These are phyloP conservation scores for Drosophila pachea DNA, from an alignment of 1,140 invertebrate genomes.

Conservation along the genomic window DNA sequence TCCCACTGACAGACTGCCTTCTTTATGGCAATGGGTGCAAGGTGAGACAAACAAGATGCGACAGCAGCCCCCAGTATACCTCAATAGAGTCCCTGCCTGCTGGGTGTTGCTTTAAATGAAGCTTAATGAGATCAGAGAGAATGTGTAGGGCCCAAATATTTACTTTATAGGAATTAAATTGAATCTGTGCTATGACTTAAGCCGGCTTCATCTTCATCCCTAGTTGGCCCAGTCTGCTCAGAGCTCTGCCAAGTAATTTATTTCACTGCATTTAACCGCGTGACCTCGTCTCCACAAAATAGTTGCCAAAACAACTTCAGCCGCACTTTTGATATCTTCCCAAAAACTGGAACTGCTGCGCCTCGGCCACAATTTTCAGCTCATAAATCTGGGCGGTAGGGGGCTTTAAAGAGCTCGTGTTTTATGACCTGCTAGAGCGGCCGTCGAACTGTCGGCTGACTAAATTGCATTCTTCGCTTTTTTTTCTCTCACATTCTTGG, in stretches of 20 bases:
- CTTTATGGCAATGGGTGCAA: constrained; percentile 7
- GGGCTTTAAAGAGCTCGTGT: constrained; percentile 69
- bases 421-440: constrained; percentile 58
- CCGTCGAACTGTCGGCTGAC: constrained; percentile 57
- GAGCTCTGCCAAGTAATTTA: constrained; percentile 51
- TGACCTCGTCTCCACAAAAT: constrained; percentile 35
- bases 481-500: constrained; percentile 4
- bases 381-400: constrained; percentile 64
- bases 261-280: constrained; percentile 42
- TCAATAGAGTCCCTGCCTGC: not conserved
- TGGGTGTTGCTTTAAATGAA: not conserved
- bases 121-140: not conserved
- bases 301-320: constrained; percentile 67
- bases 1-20: constrained; percentile 32
- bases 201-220: too few species aligned
- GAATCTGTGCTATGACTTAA: too few species aligned
- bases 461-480: constrained; percentile 55
- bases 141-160: too few species aligned
- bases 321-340: constrained; percentile 24
- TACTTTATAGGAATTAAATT: too few species aligned
- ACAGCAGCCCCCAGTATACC: not conserved
- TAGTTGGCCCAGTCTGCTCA: too few species aligned
- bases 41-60: not conserved
- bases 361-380: constrained; percentile 57
- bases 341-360: constrained; percentile 24